Evolutionary conservation across 2,113 vertebrate species (phyloP), one percentile per base, ranked within the genome.

Genomic region (Pica pica): DNA sequence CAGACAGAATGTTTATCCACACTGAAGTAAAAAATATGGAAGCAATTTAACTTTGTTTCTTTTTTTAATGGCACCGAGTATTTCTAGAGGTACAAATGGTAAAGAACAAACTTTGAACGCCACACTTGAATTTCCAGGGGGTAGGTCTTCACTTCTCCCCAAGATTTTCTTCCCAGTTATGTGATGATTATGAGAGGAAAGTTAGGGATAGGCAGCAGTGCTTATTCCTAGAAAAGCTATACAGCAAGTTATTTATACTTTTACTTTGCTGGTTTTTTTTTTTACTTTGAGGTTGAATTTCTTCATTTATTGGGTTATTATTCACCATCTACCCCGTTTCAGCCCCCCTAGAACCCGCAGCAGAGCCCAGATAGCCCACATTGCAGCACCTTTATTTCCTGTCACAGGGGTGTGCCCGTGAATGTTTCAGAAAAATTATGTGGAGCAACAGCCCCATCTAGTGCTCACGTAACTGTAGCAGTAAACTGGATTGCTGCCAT

Each of bases 361-460:
- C 33, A 55, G 44, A 76, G 57, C 50, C 20, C 64, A 64, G 57
- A 23, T 0, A 71, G 41, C n/a, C 16, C 35, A 41, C 31, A 47
- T 0, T 20, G 18, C 53, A 78, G 55, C 47, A 39, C 20, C 13
- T 55, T 55, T 21, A 79, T 30, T 59, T 55, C 39, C 37, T 23
- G 22, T 14, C 57, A 24, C 7, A 10, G 15, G 16, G 4, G 6
- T 4, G 27, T 1, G 1, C 1, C 41, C 4, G 6, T 3, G 22
- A 27, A 20, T 14, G n/a, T 21, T 19, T 26, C 35, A 39, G 26
- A 13, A 39, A 44, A 39, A 47, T 42, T 4, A 18, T 3, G 11
- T 50, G 76, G 22, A 81, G 22, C 42, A 59, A 52, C 42, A 89
- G 76, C 86, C 41, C 89, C 93, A 93, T 44, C 95, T 96, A 81